Evolutionary conservation across 2,797 vertebrate species (phyloP), one percentile per base, ranked within the genome.

Genomic region (Clarias platycephalus): DNA sequence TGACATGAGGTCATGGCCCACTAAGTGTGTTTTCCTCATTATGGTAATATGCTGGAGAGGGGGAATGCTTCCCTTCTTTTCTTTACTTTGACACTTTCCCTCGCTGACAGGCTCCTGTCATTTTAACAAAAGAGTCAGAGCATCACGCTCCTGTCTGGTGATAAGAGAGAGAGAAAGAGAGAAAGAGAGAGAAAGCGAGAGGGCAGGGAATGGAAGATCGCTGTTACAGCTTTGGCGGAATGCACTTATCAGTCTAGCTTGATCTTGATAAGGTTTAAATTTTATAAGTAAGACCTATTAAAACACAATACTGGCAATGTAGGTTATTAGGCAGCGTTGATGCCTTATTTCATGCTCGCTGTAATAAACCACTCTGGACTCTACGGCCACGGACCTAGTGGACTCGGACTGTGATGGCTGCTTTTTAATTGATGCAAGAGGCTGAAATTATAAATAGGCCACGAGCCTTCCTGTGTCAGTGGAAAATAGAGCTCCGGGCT

Each of bases 1-100:
- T 98, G 98, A 99, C 98, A 99, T 95, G 95, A 91, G 95, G 97
- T 97, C 97, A 88, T 95, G 96, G 95, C 96, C 96, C 92, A 93
- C 96, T 98, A 98, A 98, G 92, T 96, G 97, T 97, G 96, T 97
- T 98, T 97, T 97, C 95, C 97, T 98, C 97, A 97, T 97, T 98
- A 98, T 99, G 97, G 96, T 98, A 98, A 98, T 98, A 93, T 89
- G 94, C 95, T 92, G 91, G 92, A 94, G 93, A 88, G 91, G 93
- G 93, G 91, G 85, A 93, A 91, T 92, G 93, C 93, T 93, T 94
- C 92, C 86, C 84, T 80, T 87, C 89, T 88, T 89, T 87, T 85
- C 90, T 91, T 88, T 88, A 92, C 90, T 94, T 93, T 95, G 93
- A 94, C 94, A 94, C 92, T 91, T 94, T 85, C 91, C 90, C 92